Conservation (phyloP, 2,888 invertebrate genomes). For the Abrostola triplasia region DNA sequence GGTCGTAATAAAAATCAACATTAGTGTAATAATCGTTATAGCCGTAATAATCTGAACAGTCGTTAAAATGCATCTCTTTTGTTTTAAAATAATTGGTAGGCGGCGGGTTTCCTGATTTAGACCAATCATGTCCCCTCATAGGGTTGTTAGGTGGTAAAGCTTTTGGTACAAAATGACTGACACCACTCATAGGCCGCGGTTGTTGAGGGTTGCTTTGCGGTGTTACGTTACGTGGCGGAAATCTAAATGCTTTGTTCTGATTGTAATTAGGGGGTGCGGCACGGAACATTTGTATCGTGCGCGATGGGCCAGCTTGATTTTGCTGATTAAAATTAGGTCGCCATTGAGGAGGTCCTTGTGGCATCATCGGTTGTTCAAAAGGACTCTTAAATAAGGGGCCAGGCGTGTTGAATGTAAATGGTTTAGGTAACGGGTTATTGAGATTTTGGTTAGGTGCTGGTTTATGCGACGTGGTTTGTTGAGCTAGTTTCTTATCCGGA, state of each 20-base stretch:
- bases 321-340: slow-evolving; percentile 12
- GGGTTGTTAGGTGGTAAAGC: slow-evolving; percentile 14
- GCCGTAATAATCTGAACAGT: slow-evolving; percentile 17
- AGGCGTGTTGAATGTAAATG: slow-evolving; percentile 7
- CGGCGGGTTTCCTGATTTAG: slow-evolving; percentile 37
- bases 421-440: neutral
- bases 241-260: slow-evolving; percentile 23
- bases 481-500: slow-evolving; percentile 2
- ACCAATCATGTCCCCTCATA: slow-evolving; percentile 34
- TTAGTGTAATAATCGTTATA: slow-evolving; percentile 17
- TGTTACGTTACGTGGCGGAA: neutral
- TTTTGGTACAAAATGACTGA: slow-evolving; percentile 31
- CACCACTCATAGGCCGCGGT: slow-evolving; percentile 29
- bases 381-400: slow-evolving; percentile 5
- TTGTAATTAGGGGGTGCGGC: slow-evolving; percentile 36
- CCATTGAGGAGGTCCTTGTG: slow-evolving; percentile 9
- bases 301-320: slow-evolving; percentile 19
- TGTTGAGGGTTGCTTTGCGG: neutral
- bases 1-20: slow-evolving; percentile 1
- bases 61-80: slow-evolving; percentile 42
- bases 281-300: slow-evolving; percentile 45
- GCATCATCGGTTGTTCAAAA: neutral
- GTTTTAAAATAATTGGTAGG: slow-evolving; percentile 47
- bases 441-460: no score
- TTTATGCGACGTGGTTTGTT: no score